A percentile compares a stretch with the other conserved stretches of the same genome.
phyloP scores from a whole-genome alignment of 1,140 invertebrate species.

The Augochlora pura region DNA sequence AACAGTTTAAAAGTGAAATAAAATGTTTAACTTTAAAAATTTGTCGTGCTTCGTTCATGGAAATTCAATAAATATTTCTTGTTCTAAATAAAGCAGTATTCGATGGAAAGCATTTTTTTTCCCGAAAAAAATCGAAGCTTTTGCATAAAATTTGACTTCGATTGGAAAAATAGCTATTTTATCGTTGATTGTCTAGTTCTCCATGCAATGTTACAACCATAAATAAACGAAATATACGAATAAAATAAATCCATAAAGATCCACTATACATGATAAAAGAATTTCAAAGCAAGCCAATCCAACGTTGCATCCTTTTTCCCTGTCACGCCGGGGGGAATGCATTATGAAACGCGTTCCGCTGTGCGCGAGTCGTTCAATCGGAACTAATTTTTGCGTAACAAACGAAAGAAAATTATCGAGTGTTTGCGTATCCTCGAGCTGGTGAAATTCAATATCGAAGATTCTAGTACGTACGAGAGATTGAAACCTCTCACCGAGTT shows the following conservation, averaged over 20 bases:
- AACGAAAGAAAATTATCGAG: constrained; percentile 29
- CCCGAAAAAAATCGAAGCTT: too few species aligned
- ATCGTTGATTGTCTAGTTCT: too few species aligned
- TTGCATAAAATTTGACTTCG: too few species aligned
- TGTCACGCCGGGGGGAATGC: constrained; percentile 1
- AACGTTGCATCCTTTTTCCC: neutral
- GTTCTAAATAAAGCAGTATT: too few species aligned
- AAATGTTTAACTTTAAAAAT: too few species aligned
- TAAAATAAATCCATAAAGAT: neutral
- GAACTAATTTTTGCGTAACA: constrained; percentile 40
- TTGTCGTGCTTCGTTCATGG: too few species aligned
- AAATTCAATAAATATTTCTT: too few species aligned
- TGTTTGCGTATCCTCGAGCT: constrained; percentile 11
- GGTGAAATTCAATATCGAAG: constrained; percentile 5
- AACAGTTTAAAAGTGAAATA: too few species aligned
- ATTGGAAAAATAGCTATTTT: too few species aligned
- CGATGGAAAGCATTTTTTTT: too few species aligned
- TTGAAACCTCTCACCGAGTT: neutral
- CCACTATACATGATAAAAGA: neutral
- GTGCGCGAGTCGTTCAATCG: constrained; percentile 16
- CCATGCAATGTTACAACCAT: too few species aligned
- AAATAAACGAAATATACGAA: too few species aligned
- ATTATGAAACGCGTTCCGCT: constrained; percentile 40
- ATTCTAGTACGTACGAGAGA: constrained; percentile 11
- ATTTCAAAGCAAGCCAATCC: neutral